Percentiles rank a stretch among this genome's conserved stretches.
Evolutionary conservation across 2,113 vertebrate genomes (phyloP).

Genomic region (Python bivittatus): DNA sequence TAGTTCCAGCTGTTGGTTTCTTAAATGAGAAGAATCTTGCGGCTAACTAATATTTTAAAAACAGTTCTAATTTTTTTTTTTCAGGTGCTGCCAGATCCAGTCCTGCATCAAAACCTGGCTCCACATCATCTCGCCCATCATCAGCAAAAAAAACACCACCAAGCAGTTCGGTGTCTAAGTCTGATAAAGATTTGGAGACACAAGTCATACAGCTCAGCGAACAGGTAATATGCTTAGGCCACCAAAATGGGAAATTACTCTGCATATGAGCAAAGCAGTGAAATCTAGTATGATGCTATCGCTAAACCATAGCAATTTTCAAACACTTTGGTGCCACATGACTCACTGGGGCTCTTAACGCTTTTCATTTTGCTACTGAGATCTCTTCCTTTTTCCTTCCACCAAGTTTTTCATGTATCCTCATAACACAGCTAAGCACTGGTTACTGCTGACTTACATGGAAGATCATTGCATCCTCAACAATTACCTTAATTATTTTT

Average conservation of each 20-base stretch:
- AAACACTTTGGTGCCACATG: not conserved
- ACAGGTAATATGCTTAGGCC: constrained; percentile 77
- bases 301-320: not conserved
- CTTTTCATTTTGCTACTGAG: no score
- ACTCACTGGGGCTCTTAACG: no score
- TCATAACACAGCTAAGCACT: not conserved
- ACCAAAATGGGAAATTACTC: not conserved
- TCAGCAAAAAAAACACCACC: constrained; percentile 93
- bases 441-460: not conserved
- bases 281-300: not conserved
- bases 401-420: not conserved
- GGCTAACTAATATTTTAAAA: not conserved
- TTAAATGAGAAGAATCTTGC: not conserved
- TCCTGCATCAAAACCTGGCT: constrained; percentile 88
- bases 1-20: not conserved
- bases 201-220: constrained; percentile 96
- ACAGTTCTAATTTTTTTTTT: constrained; percentile 42
- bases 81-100: constrained; percentile 90
- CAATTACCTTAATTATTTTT: not conserved
- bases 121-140: constrained; percentile 94
- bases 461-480: not conserved
- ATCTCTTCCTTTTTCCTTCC: not conserved
- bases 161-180: constrained; percentile 82
- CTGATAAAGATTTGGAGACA: constrained; percentile 96
- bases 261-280: not conserved